Conservation (phyloP, 2,888 invertebrate species). For the Noctuana brunneofusca region DNA sequence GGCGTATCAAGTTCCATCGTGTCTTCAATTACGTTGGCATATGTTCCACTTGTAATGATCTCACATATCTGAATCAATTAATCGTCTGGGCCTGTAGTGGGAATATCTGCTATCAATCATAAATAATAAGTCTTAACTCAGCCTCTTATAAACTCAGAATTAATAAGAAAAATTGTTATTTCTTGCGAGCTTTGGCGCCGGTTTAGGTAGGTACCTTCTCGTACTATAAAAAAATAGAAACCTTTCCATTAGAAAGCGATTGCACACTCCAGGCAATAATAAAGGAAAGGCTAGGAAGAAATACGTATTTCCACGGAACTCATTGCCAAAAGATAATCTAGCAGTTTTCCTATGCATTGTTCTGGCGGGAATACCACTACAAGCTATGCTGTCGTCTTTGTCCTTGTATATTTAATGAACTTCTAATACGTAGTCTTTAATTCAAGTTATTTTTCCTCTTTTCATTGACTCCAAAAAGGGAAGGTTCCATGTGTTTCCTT, state of each 20-base stretch:
- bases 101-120: conserved; percentile 14
- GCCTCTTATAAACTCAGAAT: background rate
- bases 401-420: background rate
- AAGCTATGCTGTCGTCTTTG: background rate
- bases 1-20: conserved; percentile 19
- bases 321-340: conserved; percentile 21
- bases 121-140: conserved; percentile 5
- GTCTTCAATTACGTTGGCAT: conserved; percentile 26
- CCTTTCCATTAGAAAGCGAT: background rate
- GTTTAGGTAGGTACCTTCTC: too few relatives aligned
- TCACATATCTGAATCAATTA: conserved; percentile 14
- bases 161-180: background rate
- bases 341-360: conserved; percentile 19
- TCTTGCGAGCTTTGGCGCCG: background rate
- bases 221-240: too few relatives aligned
- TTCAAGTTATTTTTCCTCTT: too few relatives aligned
- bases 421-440: too few relatives aligned
- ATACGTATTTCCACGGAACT: background rate
- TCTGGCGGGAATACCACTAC: background rate
- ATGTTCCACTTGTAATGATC: conserved; percentile 15
- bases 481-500: too few relatives aligned
- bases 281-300: background rate
- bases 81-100: conserved; percentile 19
- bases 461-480: too few relatives aligned
- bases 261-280: background rate